Evolutionary conservation across 2,113 vertebrate species (phyloP), one percentile per base, ranked within the genome.

Genomic region (Mormyrus iriodes): DNA sequence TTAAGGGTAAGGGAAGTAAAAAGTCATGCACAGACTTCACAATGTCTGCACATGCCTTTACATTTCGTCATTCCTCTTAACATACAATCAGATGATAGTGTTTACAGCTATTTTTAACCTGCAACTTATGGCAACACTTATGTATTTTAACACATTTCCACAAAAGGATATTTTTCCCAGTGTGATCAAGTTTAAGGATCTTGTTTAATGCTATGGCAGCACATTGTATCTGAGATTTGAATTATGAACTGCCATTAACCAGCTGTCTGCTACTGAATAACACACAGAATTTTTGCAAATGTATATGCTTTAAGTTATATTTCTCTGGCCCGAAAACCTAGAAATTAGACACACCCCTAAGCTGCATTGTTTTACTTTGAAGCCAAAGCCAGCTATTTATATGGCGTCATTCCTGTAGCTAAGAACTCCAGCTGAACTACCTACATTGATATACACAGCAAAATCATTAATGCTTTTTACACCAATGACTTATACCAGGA

Each of bases 361-460:
- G 76, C n/a, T n/a, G n/a, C n/a, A n/a, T n/a, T n/a, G n/a, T n/a
- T n/a, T n/a, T n/a, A n/a, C n/a, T n/a, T n/a, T n/a, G n/a, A n/a
- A n/a, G n/a, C n/a, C n/a, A n/a, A n/a, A n/a, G 82, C 35, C 8
- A 69, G 65, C 51, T 86, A 76, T 86, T 65, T 91, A 90, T 90
- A 85, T 88, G 82, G 19, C 53, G 79, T 19, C 58, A 15, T 88
- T 6, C 24, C 35, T 88, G 87, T 31, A 88, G 13, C 8, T 5
- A n/a, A 19, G 42, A 58, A 21, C 12, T 61, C 46, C 76, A 42
- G 2, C 88, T 53, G n/a, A 55, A 24, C 65, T 19, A 82, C 69
- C 48, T 88, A 42, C n/a, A n/a, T n/a, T n/a, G n/a, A n/a, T n/a
- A n/a, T 13, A 88, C 7, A 27, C 42, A 19, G 46, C 7, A 88